Evolutionary conservation across 2,888 invertebrate genomes (phyloP).

Genomic region (Drosophila meridiana): DNA sequence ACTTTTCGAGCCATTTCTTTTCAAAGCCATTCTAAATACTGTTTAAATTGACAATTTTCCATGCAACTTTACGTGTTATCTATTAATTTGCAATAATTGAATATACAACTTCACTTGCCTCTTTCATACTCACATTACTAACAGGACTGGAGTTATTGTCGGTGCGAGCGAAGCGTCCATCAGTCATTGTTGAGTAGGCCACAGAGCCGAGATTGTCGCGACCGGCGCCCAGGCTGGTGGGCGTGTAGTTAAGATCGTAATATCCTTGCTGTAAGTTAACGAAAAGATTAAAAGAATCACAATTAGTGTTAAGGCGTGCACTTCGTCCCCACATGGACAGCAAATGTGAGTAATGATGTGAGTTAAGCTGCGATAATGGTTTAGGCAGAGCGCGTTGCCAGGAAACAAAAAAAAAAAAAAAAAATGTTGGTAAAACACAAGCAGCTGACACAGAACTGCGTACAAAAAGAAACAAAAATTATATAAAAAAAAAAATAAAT

Average conservation of each 20-base stretch:
- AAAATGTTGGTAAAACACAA: constrained; percentile 17
- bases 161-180: constrained; percentile 89
- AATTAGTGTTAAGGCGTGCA: constrained; percentile 13
- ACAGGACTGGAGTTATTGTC: constrained; percentile 92
- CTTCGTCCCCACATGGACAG: constrained; percentile 11
- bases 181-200: constrained; percentile 89
- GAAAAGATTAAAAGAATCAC: not conserved
- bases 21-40: too few species aligned
- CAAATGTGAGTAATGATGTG: constrained; percentile 30
- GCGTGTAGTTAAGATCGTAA: constrained; percentile 91
- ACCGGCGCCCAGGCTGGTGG: constrained; percentile 89
- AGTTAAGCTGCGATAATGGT: constrained; percentile 43
- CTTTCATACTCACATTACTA: constrained; percentile 82
- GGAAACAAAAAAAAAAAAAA: constrained; percentile 4
- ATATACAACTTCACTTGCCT: not conserved
- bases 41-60: too few species aligned
- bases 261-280: constrained; percentile 85
- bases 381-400: constrained; percentile 52
- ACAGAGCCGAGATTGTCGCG: constrained; percentile 88
- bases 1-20: too few species aligned
- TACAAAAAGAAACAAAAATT: constrained; percentile 11
- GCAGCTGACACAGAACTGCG: constrained; percentile 34
- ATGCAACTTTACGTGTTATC: too few species aligned
- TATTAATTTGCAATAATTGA: too few species aligned
- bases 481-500: constrained; percentile 7